A percentile compares a stretch with the other conserved stretches of the same genome.
These are phyloP conservation scores for Castor canadensis DNA, from an alignment of 2,113 vertebrate genomes.

Conservation along the genomic window DNA sequence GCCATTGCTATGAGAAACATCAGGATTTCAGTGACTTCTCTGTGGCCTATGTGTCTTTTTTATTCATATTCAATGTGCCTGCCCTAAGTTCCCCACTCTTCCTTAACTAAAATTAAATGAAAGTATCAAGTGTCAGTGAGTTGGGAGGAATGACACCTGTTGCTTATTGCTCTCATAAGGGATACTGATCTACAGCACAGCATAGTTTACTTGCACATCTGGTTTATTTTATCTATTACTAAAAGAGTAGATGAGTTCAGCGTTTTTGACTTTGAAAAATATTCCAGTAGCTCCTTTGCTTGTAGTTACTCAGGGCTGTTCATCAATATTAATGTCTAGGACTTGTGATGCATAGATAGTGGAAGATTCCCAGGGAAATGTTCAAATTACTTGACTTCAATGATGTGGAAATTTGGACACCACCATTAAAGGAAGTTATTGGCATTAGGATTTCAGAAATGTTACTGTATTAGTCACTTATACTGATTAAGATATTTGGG, in stretches of 20 bases:
- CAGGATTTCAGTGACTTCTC: not conserved
- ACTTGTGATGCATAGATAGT: not conserved
- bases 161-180: not conserved
- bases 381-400: not conserved
- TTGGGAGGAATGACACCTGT: not conserved
- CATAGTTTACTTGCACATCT: not conserved
- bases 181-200: not conserved
- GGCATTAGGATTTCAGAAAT: not conserved
- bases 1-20: conserved; percentile 25
- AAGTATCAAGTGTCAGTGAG: not conserved
- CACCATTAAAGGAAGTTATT: not conserved
- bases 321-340: not conserved
- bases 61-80: conserved; percentile 34
- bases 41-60: not conserved
- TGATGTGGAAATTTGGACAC: not conserved
- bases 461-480: not conserved
- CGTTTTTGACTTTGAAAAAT: not conserved
- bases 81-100: not conserved
- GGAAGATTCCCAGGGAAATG: not conserved
- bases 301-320: not conserved
- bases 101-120: conserved; percentile 65
- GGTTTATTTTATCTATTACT: no score
- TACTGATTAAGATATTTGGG: no score
- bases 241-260: not conserved
- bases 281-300: not conserved